Evolutionary conservation across 2,797 vertebrate genomes (phyloP).

Genomic region (Periparus ater): DNA sequence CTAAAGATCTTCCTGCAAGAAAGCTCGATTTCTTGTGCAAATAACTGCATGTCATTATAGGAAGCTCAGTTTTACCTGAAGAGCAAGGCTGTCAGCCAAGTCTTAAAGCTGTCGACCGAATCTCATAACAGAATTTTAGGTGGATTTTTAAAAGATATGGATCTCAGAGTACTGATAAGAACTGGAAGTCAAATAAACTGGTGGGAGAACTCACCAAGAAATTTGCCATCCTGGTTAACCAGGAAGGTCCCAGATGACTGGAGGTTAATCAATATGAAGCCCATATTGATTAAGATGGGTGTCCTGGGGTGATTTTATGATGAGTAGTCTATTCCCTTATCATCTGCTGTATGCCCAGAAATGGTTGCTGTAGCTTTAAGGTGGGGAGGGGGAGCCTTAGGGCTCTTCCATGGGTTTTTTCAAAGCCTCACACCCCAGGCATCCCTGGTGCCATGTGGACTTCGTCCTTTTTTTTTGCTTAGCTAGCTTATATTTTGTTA

Average conservation of each 20-base stretch:
- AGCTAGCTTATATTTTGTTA: not conserved
- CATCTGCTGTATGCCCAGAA: not conserved
- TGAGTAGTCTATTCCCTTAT: not conserved
- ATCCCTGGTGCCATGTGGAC: fast-evolving
- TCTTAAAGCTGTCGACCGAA: not conserved
- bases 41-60: not conserved
- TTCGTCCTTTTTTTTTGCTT: fast-evolving
- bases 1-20: not conserved
- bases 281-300: not conserved
- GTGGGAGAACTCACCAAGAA: not conserved
- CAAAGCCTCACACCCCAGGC: not conserved
- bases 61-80: not conserved
- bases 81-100: not conserved
- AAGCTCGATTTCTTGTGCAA: not conserved
- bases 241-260: not conserved
- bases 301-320: not conserved
- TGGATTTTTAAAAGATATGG: not conserved
- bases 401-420: fast-evolving
- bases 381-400: not conserved
- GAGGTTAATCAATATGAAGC: fast-evolving
- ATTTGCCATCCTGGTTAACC: not conserved
- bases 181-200: not conserved
- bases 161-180: not conserved
- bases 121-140: not conserved
- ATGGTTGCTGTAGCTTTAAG: not conserved